A percentile compares a stretch with the other conserved stretches of the same genome.
Conservation (phyloP, 2,888 invertebrate genomes). For the Tortricodes alternella region DNA sequence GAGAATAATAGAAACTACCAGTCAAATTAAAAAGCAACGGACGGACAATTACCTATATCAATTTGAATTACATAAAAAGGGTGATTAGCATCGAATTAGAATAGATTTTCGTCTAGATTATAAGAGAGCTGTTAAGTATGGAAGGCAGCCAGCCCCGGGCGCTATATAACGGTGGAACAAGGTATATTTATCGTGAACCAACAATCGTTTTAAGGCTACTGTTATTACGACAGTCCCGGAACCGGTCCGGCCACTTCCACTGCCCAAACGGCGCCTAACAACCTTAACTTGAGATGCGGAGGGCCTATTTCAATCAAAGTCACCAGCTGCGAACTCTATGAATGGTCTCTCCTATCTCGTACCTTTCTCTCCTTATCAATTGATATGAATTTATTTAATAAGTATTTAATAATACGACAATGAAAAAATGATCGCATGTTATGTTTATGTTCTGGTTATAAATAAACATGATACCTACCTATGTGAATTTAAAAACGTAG, state of each 20-base stretch:
- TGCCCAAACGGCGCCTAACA: conserved; percentile 64
- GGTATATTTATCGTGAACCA: conserved; percentile 66
- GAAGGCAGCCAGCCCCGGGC: conserved; percentile 30
- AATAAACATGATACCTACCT: background rate
- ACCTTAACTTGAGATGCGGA: conserved; percentile 52
- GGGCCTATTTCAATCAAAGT: conserved; percentile 40
- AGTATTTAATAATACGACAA: conserved; percentile 13
- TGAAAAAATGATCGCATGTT: conserved; percentile 10
- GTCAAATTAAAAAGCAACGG: background rate
- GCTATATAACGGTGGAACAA: conserved; percentile 51
- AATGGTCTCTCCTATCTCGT: conserved; percentile 12
- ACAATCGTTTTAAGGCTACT: conserved; percentile 76
- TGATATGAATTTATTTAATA: conserved; percentile 45
- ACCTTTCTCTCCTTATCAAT: conserved; percentile 44
- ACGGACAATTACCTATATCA: conserved; percentile 3
- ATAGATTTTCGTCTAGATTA: conserved; percentile 25
- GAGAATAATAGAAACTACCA: background rate
- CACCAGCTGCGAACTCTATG: conserved; percentile 24
- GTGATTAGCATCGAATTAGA: conserved; percentile 22
- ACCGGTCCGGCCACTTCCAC: conserved; percentile 69
- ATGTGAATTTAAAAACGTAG: background rate
- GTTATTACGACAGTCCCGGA: conserved; percentile 59
- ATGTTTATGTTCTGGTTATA: conserved; percentile 13
- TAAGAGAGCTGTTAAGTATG: conserved; percentile 31
- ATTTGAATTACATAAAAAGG: background rate